These are phyloP conservation scores for Ernsta delagoae DNA, from an alignment of 2,888 invertebrate genomes.

Conservation along the genomic window DNA sequence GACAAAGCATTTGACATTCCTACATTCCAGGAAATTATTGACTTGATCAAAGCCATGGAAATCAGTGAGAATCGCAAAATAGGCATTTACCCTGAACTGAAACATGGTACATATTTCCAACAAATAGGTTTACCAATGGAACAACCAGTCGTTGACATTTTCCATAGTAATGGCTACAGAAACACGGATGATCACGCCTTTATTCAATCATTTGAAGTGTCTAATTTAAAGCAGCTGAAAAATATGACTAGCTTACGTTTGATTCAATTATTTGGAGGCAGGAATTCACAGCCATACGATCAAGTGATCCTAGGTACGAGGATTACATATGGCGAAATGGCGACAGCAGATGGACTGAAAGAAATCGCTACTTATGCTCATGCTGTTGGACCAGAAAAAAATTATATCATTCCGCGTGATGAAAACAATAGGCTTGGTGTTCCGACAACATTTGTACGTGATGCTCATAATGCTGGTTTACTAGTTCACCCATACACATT, in stretches of 20 bases:
- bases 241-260: slow-evolving; percentile 63
- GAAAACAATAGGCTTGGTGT: slow-evolving; percentile 56
- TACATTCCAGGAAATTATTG: slow-evolving; percentile 73
- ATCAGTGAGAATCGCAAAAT: slow-evolving; percentile 63
- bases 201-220: slow-evolving; percentile 77
- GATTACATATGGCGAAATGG: slow-evolving; percentile 69
- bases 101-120: slow-evolving; percentile 68
- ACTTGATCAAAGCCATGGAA: slow-evolving; percentile 67
- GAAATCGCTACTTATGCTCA: slow-evolving; percentile 70
- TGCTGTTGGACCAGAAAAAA: slow-evolving; percentile 74
- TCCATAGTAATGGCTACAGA: slow-evolving; percentile 66
- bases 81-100: slow-evolving; percentile 76
- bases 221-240: slow-evolving; percentile 68
- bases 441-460: slow-evolving; percentile 63
- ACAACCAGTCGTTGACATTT: slow-evolving; percentile 57
- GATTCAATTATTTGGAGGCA: slow-evolving; percentile 62
- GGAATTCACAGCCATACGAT: slow-evolving; percentile 61
- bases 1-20: slow-evolving; percentile 64
- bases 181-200: slow-evolving; percentile 61
- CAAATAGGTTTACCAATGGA: slow-evolving; percentile 67
- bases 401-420: slow-evolving; percentile 70
- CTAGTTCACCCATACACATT: slow-evolving; percentile 77
- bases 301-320: slow-evolving; percentile 56
- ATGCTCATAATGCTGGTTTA: slow-evolving; percentile 59
- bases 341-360: slow-evolving; percentile 63